Base-by-base conservation (phyloP, 2,113 vertebrate genomes). In the Passer domesticus region DNA sequence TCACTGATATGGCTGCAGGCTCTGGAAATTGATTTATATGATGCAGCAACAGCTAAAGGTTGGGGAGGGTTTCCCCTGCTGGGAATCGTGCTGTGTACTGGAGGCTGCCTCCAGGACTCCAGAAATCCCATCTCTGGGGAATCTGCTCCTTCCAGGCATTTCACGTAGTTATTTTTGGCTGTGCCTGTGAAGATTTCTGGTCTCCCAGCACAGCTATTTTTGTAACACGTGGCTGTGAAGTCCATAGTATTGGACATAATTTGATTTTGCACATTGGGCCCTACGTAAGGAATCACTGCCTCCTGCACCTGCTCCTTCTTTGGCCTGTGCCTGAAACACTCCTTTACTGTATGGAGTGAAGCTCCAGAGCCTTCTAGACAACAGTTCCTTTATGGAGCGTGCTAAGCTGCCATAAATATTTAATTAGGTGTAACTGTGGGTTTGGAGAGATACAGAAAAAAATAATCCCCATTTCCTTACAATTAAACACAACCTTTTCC, bases 161-260 rank as follows among this genome's bases (percentile, higher is more conserved):
- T 82, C 73, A 35, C 49, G 49, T 15, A 47, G 76, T 94, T 97
- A 95, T 96, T 97, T 95, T 96, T 96, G 96, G 92, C 90, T n/a
- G 24, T 19, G 69, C 41, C 89, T 87, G 78, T 58, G 85, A 93
- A 88, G 90, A 84, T 94, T 94, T 96, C 73, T 81, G 67, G 43
- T 90, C 74, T 94, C 90, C 73, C 89, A 94, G 79, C 16, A 27
- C 73, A 83, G 76, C 43, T 95, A 87, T 95, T 96, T 97, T 91
- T 94, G n/a, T 49, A 94, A 68, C 68, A 49, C 27, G 24, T 8
- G 77, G 62, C 89, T 91, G 83, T 81, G 86, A 91, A 95, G 82
- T 68, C 92, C 66, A 46, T 21, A 93, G 92, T 15, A 76, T 85
- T 58, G 86, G 84, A 35, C 73, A 66, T 33, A 44, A 83, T 74